Evolutionary conservation across 2,113 vertebrate genomes (phyloP).

Genomic region (Thryonomys swinderianus): DNA sequence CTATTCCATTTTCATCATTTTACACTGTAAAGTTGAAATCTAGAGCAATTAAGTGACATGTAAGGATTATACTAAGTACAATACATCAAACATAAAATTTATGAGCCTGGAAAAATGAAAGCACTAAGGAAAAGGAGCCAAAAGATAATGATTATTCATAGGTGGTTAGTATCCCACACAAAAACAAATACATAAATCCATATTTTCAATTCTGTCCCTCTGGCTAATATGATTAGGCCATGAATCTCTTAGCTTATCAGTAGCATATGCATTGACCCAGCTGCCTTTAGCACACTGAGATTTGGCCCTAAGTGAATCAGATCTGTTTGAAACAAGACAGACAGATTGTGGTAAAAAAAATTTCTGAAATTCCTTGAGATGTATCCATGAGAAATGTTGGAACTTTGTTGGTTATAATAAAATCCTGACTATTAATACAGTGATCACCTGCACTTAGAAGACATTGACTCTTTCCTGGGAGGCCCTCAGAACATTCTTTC

Average conservation of each 20-base stretch:
- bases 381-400: background rate
- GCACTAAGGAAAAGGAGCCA: background rate
- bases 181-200: background rate
- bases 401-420: background rate
- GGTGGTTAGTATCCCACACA: background rate
- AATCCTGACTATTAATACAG: background rate
- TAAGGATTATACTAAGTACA: background rate
- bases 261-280: background rate
- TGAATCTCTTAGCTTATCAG: background rate
- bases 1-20: background rate
- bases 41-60: background rate
- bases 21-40: background rate
- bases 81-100: background rate
- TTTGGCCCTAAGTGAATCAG: background rate
- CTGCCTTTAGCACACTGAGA: background rate
- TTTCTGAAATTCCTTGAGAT: background rate
- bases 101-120: background rate
- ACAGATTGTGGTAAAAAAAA: slow-evolving; percentile 6
- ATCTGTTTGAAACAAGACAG: background rate
- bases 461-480: background rate
- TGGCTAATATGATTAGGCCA: background rate
- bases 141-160: background rate
- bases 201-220: background rate
- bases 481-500: background rate
- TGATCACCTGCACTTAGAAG: background rate